Evolutionary conservation across 1,140 invertebrate genomes (phyloP).

Genomic region (Lineus longissimus): DNA sequence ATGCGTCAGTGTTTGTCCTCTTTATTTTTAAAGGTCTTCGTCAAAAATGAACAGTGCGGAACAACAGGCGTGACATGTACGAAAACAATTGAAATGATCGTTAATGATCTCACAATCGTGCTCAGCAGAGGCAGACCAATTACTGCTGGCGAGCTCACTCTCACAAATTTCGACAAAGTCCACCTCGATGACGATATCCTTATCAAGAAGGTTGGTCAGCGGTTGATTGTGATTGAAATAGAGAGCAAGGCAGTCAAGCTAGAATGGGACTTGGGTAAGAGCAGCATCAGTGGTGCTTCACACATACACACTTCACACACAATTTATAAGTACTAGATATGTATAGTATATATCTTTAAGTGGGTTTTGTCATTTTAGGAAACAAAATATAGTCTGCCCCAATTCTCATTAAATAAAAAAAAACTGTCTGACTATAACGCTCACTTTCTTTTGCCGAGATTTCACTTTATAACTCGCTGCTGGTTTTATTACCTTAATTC

Average conservation of each 20-base stretch:
- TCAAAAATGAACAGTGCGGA: not conserved
- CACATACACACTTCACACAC: not conserved
- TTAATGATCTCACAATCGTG: constrained; percentile 8
- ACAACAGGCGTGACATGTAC: constrained; percentile 17
- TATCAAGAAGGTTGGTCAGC: constrained; percentile 15
- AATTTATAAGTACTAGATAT: too few relatives aligned
- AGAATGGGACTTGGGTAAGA: constrained; percentile 20
- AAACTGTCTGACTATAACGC: too few relatives aligned
- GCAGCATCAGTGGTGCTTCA: not conserved
- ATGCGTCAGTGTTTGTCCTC: too few relatives aligned
- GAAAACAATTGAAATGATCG: constrained; percentile 14
- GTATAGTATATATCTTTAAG: too few relatives aligned
- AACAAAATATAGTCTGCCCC: too few relatives aligned
- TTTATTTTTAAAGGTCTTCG: not conserved
- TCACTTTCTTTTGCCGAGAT: too few relatives aligned
- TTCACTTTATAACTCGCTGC: too few relatives aligned
- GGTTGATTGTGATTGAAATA: constrained; percentile 3
- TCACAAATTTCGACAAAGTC: not conserved
- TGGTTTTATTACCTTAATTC: too few relatives aligned
- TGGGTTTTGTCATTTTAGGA: too few relatives aligned
- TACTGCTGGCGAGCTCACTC: constrained; percentile 13
- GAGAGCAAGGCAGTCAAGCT: constrained; percentile 9
- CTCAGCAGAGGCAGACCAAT: constrained; percentile 14
- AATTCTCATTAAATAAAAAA: too few relatives aligned
- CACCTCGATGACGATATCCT: constrained; percentile 12